Percentiles rank a stretch among this genome's conserved stretches.
Evolutionary conservation across 2,888 invertebrate genomes (phyloP).

Genomic region (Protodeltote pygarga): DNA sequence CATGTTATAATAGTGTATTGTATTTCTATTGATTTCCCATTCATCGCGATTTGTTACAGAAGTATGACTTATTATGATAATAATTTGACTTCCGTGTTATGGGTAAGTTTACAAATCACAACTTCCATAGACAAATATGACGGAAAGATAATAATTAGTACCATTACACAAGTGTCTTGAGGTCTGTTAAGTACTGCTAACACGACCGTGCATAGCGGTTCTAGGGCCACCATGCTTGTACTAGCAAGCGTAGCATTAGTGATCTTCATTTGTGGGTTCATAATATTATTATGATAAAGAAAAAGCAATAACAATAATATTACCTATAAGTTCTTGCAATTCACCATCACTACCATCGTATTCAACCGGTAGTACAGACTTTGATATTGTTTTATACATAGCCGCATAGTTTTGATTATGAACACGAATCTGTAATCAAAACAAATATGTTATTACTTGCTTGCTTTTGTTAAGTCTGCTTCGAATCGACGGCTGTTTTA

Average conservation of each 20-base stretch:
- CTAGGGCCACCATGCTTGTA: no score
- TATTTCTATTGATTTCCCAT: conserved; percentile 2
- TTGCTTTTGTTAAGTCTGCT: conserved; percentile 22
- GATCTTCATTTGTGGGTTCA: no score
- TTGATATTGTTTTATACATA: conserved; percentile 81
- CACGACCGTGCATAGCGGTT: no score
- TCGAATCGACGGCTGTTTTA: conserved; percentile 16
- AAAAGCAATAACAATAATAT: background rate
- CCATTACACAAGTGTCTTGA: no score
- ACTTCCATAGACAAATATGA: no score
- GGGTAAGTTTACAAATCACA: no score
- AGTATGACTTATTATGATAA: no score
- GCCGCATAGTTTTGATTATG: conserved; percentile 79
- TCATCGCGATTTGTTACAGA: conserved; percentile 7
- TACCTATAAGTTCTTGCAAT: conserved; percentile 79
- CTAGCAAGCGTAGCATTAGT: no score
- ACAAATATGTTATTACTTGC: conserved; percentile 27
- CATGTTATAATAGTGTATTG: background rate
- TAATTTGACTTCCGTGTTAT: no score
- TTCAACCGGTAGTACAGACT: conserved; percentile 82
- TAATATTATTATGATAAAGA: no score
- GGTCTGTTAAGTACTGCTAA: no score
- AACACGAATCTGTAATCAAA: conserved; percentile 78
- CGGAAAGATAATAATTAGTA: no score
- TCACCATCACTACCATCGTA: conserved; percentile 86